These are phyloP conservation scores for Chloebia gouldiae DNA, from an alignment of 2,113 vertebrate species.

Conservation along the genomic window DNA sequence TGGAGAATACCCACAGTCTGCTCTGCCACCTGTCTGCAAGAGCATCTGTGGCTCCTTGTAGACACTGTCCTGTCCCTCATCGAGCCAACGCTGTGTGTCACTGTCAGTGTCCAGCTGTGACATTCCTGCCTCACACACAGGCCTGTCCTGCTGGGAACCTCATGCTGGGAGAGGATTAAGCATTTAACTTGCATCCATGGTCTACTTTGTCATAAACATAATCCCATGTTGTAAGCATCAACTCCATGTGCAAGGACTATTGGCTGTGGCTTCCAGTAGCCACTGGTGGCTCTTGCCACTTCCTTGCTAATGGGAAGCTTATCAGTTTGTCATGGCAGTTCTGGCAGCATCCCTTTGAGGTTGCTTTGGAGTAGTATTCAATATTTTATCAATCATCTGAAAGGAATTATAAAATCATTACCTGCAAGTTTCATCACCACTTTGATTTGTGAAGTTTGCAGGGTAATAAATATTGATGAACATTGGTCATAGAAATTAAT, in stretches of 20 bases:
- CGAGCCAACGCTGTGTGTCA: fast-evolving
- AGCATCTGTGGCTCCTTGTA: background rate
- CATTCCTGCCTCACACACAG: background rate
- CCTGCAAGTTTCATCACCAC: background rate
- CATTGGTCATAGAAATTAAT: background rate
- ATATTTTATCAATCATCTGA: slow-evolving; percentile 33
- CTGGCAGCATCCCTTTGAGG: background rate
- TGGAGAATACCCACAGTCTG: background rate
- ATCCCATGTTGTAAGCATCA: background rate
- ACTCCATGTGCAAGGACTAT: fast-evolving
- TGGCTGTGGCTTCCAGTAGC: background rate
- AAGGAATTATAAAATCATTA: slow-evolving; percentile 45
- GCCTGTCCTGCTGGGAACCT: background rate
- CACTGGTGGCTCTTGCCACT: background rate
- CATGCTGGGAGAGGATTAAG: background rate
- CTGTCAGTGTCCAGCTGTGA: fast-evolving
- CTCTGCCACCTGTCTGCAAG: background rate
- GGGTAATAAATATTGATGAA: slow-evolving; percentile 32
- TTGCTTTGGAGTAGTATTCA: background rate
- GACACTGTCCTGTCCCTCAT: background rate
- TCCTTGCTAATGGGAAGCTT: background rate
- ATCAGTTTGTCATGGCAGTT: background rate
- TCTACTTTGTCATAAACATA: background rate
- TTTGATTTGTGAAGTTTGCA: background rate
- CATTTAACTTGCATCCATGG: background rate